Evolutionary conservation across 2,888 invertebrate genomes (phyloP).

Genomic region (Latrodectus hesperus): DNA sequence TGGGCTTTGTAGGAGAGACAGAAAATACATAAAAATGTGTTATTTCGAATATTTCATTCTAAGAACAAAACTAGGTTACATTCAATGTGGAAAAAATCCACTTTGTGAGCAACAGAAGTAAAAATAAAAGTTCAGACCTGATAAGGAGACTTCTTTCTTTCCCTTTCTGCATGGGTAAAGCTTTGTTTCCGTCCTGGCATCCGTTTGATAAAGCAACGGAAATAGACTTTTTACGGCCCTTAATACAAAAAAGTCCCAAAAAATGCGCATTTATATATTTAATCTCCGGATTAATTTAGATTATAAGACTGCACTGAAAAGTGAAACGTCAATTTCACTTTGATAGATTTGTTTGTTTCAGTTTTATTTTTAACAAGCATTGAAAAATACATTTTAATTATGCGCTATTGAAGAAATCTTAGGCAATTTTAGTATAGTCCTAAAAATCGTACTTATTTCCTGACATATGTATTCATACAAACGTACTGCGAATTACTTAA

Average conservation of each 20-base stretch:
- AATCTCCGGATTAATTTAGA: too few species aligned
- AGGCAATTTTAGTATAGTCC: too few species aligned
- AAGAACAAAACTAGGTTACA: slow-evolving; percentile 26
- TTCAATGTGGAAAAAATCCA: slow-evolving; percentile 6
- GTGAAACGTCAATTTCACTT: too few species aligned
- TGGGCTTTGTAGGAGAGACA: neutral
- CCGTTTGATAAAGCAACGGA: slow-evolving; percentile 54
- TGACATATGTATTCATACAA: too few species aligned
- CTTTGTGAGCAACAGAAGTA: slow-evolving; percentile 33
- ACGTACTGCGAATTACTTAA: too few species aligned
- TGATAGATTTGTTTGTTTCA: too few species aligned
- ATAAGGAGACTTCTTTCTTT: slow-evolving; percentile 31
- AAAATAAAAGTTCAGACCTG: slow-evolving; percentile 17
- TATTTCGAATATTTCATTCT: slow-evolving; percentile 22
- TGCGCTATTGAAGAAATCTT: too few species aligned
- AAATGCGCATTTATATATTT: too few species aligned
- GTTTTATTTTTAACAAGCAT: too few species aligned
- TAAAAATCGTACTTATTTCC: too few species aligned
- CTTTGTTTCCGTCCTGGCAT: slow-evolving; percentile 40
- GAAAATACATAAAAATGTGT: neutral
- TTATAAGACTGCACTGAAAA: too few species aligned
- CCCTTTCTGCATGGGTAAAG: slow-evolving; percentile 9
- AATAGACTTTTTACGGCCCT: slow-evolving; percentile 50
- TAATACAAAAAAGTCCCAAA: neutral
- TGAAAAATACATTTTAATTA: too few species aligned